These are phyloP conservation scores for Cochlearius cochlearius DNA, from an alignment of 2,113 vertebrate genomes.

Conservation along the genomic window DNA sequence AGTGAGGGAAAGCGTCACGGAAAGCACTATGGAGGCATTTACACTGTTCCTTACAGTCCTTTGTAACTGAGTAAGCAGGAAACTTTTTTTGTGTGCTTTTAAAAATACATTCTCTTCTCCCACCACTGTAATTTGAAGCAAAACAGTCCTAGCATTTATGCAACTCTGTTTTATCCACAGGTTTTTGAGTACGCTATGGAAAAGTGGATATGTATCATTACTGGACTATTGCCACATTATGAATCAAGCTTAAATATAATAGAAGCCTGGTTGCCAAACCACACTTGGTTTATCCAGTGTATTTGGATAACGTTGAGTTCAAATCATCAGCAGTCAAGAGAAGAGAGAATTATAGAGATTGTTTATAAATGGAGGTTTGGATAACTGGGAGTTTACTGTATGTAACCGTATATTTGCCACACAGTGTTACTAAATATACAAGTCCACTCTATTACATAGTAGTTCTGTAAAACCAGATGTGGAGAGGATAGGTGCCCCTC, in stretches of 20 bases:
- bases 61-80: background rate
- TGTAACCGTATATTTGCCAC: background rate
- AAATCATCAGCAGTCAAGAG: background rate
- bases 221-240: background rate
- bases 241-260: constrained; percentile 20
- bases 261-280: constrained; percentile 12
- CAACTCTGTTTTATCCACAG: background rate
- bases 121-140: constrained; percentile 15
- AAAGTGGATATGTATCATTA: constrained; percentile 18
- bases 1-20: background rate
- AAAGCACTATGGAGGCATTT: background rate
- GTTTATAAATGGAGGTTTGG: constrained; percentile 1
- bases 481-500: background rate
- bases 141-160: background rate
- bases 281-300: background rate
- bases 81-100: background rate
- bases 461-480: background rate
- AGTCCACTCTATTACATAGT: background rate
- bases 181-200: background rate
- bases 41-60: background rate
- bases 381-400: background rate
- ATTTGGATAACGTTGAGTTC: background rate
- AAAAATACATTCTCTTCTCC: background rate
- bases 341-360: constrained; percentile 1
- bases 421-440: constrained; percentile 7